Conservation (phyloP, 2,888 invertebrate species). For the Cryptus armator region DNA sequence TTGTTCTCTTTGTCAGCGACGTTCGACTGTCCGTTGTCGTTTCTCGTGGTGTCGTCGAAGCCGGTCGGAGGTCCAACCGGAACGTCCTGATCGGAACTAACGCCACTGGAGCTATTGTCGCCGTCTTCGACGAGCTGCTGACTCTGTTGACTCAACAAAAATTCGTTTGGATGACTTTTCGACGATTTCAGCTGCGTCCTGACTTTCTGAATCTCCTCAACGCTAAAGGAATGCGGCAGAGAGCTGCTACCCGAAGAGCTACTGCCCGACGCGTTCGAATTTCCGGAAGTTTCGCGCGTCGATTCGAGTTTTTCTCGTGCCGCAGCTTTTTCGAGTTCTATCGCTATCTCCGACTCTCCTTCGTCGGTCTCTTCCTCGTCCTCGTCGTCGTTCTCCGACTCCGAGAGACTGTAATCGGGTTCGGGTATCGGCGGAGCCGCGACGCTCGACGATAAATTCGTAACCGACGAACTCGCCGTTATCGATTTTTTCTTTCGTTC, state of each 20-base stretch:
- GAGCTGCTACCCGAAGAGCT: conserved; percentile 91
- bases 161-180: conserved; percentile 94
- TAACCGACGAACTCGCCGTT: conserved; percentile 83
- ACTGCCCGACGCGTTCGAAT: conserved; percentile 86
- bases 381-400: conserved; percentile 92
- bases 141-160: conserved; percentile 86
- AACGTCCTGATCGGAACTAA: conserved; percentile 94
- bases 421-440: conserved; percentile 93
- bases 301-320: conserved; percentile 84
- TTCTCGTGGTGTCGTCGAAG: conserved; percentile 83
- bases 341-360: conserved; percentile 85
- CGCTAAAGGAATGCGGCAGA: conserved; percentile 94
- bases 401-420: conserved; percentile 96
- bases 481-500: conserved; percentile 84
- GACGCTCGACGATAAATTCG: conserved; percentile 81
- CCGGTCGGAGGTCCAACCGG: conserved; percentile 87
- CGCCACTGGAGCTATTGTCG: conserved; percentile 95
- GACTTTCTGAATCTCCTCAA: conserved; percentile 95
- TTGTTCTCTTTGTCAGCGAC: conserved; percentile 79
- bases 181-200: conserved; percentile 94
- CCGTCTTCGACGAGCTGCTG: conserved; percentile 89
- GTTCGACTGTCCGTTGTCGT: conserved; percentile 83
- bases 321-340: conserved; percentile 87
- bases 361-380: conserved; percentile 88
- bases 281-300: conserved; percentile 85